phyloP scores from a whole-genome alignment of 2,113 vertebrate species.

The Cyphomyrus plagiostoma region DNA sequence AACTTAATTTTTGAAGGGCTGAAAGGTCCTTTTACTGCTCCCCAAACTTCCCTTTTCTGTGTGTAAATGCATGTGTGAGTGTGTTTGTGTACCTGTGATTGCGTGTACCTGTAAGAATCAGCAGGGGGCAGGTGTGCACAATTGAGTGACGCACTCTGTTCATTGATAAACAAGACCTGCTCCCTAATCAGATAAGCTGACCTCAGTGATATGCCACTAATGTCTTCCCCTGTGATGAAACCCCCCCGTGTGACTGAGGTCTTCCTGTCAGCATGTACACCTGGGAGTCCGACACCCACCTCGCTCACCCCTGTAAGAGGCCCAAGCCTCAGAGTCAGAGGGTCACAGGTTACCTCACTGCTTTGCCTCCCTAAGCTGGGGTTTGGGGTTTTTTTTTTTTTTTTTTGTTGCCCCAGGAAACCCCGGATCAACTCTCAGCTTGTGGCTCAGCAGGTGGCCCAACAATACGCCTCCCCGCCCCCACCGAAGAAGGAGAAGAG shows the following conservation, averaged over 20 bases:
- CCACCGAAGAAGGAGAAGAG: constrained; percentile 94
- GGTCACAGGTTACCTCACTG: not conserved
- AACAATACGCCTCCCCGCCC: constrained; percentile 92
- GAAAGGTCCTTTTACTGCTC: not conserved
- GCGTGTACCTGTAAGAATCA: not conserved
- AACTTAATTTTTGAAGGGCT: not conserved
- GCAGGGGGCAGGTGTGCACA: not conserved
- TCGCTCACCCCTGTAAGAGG: not conserved
- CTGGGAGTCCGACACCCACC: not conserved
- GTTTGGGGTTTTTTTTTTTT: not conserved
- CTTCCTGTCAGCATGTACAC: constrained; percentile 40
- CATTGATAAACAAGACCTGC: constrained; percentile 38
- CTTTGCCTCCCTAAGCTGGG: not conserved
- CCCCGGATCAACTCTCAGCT: constrained; percentile 98
- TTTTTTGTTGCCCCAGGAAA: constrained; percentile 65
- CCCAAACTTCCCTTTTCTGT: not conserved
- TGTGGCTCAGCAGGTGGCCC: constrained; percentile 96
- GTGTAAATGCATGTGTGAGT: not conserved
- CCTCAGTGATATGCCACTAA: constrained; percentile 60
- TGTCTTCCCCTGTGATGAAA: constrained; percentile 54
- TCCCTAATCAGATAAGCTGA: constrained; percentile 65
- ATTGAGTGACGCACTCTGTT: constrained; percentile 10
- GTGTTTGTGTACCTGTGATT: not conserved
- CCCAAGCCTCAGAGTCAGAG: not conserved
- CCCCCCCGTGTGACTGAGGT: constrained; percentile 41